These are phyloP conservation scores for Chionodraco myersi DNA, from an alignment of 2,113 vertebrate species.

Conservation along the genomic window DNA sequence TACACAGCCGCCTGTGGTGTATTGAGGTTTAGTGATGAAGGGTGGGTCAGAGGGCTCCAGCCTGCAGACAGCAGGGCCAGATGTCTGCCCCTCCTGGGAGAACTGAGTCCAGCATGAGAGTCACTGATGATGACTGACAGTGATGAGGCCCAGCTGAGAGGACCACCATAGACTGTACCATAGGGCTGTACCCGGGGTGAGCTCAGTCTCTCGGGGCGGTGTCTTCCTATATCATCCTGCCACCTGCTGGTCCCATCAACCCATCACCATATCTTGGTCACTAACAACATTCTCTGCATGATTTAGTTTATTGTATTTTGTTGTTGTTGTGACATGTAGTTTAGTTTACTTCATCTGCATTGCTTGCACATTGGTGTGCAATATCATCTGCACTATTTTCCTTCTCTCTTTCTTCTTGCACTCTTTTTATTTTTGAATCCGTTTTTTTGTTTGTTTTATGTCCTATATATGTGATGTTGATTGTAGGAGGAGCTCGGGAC, in stretches of 20 bases:
- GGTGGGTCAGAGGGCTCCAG: background rate
- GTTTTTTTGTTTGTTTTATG: no score
- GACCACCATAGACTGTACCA: background rate
- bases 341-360: no score
- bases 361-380: no score
- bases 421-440: no score
- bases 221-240: conserved; percentile 48
- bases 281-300: no score
- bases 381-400: no score
- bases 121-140: background rate
- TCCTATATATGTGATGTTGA: no score
- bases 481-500: no score
- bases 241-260: conserved; percentile 71
- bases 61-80: conserved; percentile 9
- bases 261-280: background rate
- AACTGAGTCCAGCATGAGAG: background rate
- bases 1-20: background rate
- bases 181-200: background rate
- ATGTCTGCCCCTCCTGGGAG: background rate
- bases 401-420: no score
- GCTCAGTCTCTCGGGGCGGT: background rate
- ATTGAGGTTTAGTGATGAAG: background rate
- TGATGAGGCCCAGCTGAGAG: background rate
- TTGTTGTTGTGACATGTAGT: no score
- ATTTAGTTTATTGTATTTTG: no score